Conservation (phyloP, 2,797 vertebrate genomes). For the Sebastes jordani region DNA sequence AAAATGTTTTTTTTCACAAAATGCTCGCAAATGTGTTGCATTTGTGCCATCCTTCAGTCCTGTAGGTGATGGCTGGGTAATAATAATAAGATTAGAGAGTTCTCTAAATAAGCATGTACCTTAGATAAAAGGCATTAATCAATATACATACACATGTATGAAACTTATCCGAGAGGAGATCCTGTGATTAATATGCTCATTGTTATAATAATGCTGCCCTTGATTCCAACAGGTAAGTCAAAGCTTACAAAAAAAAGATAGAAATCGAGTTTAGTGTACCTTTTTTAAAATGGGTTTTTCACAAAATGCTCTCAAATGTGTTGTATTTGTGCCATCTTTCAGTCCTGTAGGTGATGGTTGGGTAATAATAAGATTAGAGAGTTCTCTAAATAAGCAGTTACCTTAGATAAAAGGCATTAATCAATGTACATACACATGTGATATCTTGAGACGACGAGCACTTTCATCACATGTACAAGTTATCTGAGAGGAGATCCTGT, state of each 20-base stretch:
- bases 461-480: conserved; percentile 79
- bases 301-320: conserved; percentile 68
- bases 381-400: conserved; percentile 76
- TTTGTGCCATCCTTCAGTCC: conserved; percentile 56
- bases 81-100: conserved; percentile 69
- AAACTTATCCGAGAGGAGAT: conserved; percentile 44
- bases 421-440: conserved; percentile 69
- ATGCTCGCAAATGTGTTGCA: conserved; percentile 70
- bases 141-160: conserved; percentile 64
- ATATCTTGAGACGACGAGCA: conserved; percentile 79
- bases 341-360: conserved; percentile 58
- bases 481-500: conserved; percentile 50
- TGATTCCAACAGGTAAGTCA: conserved; percentile 72
- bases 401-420: conserved; percentile 82
- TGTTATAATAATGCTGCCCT: conserved; percentile 23
- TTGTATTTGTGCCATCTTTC: conserved; percentile 60
- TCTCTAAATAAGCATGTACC: conserved; percentile 77
- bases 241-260: conserved; percentile 56
- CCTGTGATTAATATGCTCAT: conserved; percentile 40
- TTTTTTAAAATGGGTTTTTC: conserved; percentile 50
- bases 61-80: conserved; percentile 52
- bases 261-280: conserved; percentile 59
- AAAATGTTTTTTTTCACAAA: conserved; percentile 57
- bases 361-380: conserved; percentile 67
- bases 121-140: conserved; percentile 83